Evolutionary conservation across 2,797 vertebrate genomes (phyloP), one percentile per base, ranked within the genome.

Genomic region (Bryconaethiops microstoma): DNA sequence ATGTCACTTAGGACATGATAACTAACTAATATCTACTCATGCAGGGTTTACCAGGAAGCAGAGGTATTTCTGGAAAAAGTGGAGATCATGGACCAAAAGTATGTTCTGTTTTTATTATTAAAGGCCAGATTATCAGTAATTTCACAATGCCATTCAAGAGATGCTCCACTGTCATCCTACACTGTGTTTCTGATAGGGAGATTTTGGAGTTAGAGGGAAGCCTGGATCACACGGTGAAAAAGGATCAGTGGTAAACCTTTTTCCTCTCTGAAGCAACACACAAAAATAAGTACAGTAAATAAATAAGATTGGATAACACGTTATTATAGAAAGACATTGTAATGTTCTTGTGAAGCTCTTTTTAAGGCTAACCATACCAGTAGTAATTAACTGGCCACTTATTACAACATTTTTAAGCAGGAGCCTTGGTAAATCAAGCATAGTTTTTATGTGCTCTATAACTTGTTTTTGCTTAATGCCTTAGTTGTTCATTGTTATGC

Each of bases 51-150:
- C 87, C 86, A 29, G 94, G 94, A 25, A 79, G 82, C 25, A 87
- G 19, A 82, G 94, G 94, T 9, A 21, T 39, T 81, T 65, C 75
- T 42, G 94, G 93, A 13, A 88, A 86, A 85, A 0, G 65, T 76
- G 94, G 94, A 85, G 79, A 2, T 7, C 55, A 42, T 73, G 94
- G 94, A 79, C 25, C 40, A 80, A 94, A 94, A 91, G 94, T 95
- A 21, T 64, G 67, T 72, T 74, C 3, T 71, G 12, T 29, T 52
- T 23, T 1, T 19, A 35, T 45, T 10, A 45, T 48, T 7, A 48
- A 68, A 19, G 7, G 1, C 1, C 25, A 52, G 8, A 8, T 40
- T 2, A 40, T 65, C 35, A 39, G 0, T 39, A 7, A 4, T 7
- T 35, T 64, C 25, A 35, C 59, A 14, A 0, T 62, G 23, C 4